Conservation (phyloP, 2,113 vertebrate genomes). For the Trematomus loennbergii region DNA sequence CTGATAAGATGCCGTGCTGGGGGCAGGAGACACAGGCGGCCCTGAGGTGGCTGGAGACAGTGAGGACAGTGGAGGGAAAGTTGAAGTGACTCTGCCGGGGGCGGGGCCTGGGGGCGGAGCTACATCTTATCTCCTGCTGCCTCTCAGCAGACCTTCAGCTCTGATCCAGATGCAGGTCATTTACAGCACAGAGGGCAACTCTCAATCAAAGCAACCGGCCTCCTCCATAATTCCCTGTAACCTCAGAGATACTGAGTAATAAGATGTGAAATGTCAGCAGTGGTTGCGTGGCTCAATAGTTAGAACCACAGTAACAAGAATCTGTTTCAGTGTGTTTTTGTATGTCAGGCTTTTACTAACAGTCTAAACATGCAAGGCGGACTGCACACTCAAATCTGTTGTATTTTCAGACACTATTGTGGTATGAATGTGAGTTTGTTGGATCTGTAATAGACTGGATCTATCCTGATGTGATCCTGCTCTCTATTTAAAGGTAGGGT, state of each 20-base stretch:
- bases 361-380: slow-evolving; percentile 1
- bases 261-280: slow-evolving; percentile 5
- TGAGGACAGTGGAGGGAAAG: slow-evolving; percentile 29
- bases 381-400: background rate
- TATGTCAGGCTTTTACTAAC: background rate
- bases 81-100: slow-evolving; percentile 45
- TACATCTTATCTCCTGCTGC: slow-evolving; percentile 60
- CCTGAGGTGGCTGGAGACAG: slow-evolving; percentile 42
- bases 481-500: background rate
- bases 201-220: slow-evolving; percentile 50
- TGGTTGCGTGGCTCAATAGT: background rate
- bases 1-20: slow-evolving; percentile 46
- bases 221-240: slow-evolving; percentile 28
- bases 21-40: slow-evolving; percentile 24
- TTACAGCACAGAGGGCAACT: slow-evolving; percentile 34
- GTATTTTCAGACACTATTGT: background rate
- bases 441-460: background rate
- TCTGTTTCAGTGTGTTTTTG: background rate
- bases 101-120: slow-evolving; percentile 40
- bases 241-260: slow-evolving; percentile 32
- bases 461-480: slow-evolving; percentile 12
- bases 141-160: slow-evolving; percentile 45
- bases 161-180: slow-evolving; percentile 45
- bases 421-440: background rate
- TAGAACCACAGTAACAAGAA: background rate